These are phyloP conservation scores for Coenobita brevimanus DNA, from an alignment of 1,140 invertebrate species.

Conservation along the genomic window DNA sequence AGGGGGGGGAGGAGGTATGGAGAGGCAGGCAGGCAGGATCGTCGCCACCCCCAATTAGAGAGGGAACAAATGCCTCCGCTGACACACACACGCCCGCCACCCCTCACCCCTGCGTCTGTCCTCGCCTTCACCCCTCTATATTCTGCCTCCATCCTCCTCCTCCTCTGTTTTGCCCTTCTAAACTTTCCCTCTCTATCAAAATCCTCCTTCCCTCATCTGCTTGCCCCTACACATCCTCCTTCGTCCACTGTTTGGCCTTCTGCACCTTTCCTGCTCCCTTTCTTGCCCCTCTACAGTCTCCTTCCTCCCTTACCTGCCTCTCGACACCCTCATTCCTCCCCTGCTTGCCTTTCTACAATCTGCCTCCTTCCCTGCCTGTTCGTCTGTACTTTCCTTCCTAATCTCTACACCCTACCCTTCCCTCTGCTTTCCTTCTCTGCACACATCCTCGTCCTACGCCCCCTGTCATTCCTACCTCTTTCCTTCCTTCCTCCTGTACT, in stretches of 20 bases:
- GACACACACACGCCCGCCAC: no score
- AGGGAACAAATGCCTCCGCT: constrained; percentile 11
- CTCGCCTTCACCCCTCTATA: no score
- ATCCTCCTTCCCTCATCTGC: neutral
- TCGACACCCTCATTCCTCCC: neutral
- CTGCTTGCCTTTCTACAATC: neutral
- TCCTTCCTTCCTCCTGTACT: neutral
- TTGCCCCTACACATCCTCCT: neutral
- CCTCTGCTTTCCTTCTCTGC: neutral
- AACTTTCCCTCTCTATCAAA: neutral
- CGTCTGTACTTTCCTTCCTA: neutral
- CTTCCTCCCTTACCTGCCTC: neutral
- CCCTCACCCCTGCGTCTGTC: constrained; percentile 11
- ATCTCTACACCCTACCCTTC: neutral
- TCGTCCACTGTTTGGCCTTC: neutral
- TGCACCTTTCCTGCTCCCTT: neutral
- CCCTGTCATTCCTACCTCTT: neutral
- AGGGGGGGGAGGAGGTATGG: neutral
- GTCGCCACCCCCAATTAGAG: constrained; percentile 17
- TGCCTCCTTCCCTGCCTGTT: neutral
- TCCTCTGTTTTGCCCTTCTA: neutral
- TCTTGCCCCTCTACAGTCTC: neutral
- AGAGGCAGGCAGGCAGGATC: neutral
- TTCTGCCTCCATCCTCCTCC: neutral
- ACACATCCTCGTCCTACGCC: neutral